Conservation (phyloP, 2,113 vertebrate genomes). For the Tichodroma muraria region DNA sequence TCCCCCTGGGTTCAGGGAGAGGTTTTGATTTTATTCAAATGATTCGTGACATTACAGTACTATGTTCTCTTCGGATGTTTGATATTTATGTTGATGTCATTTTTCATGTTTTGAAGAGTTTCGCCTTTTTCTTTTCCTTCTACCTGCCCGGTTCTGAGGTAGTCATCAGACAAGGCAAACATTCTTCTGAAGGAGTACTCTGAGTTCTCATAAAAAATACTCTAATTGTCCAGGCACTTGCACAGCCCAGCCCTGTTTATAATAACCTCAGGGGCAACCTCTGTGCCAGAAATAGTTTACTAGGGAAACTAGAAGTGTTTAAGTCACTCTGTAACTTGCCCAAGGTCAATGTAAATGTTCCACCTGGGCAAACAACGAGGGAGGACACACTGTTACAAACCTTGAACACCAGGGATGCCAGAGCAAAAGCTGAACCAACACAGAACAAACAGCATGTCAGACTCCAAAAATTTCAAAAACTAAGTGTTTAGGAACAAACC, state of each 20-base stretch:
- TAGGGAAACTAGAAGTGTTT: constrained; percentile 1
- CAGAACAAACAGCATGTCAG: not conserved
- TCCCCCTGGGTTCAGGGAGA: not conserved
- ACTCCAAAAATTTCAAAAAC: not conserved
- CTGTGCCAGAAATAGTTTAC: not conserved
- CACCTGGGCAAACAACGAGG: not conserved
- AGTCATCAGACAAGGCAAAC: not conserved
- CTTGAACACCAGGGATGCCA: not conserved
- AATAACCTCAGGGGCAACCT: not conserved
- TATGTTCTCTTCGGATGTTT: constrained; percentile 1
- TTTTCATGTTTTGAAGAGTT: not conserved
- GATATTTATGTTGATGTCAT: not conserved
- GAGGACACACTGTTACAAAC: not conserved
- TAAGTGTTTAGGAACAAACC: not conserved
- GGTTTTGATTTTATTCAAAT: not conserved
- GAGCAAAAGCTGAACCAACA: not conserved
- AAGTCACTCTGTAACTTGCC: not conserved
- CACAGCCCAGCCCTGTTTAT: not conserved
- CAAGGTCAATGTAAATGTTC: not conserved
- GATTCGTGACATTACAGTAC: not conserved
- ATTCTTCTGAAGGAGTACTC: not conserved
- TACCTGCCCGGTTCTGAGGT: not conserved
- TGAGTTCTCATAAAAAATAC: constrained; percentile 12
- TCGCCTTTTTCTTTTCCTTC: not conserved
- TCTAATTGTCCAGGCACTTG: not conserved